Evolutionary conservation across 2,797 vertebrate genomes (phyloP).

Genomic region (Leuciscus waleckii): DNA sequence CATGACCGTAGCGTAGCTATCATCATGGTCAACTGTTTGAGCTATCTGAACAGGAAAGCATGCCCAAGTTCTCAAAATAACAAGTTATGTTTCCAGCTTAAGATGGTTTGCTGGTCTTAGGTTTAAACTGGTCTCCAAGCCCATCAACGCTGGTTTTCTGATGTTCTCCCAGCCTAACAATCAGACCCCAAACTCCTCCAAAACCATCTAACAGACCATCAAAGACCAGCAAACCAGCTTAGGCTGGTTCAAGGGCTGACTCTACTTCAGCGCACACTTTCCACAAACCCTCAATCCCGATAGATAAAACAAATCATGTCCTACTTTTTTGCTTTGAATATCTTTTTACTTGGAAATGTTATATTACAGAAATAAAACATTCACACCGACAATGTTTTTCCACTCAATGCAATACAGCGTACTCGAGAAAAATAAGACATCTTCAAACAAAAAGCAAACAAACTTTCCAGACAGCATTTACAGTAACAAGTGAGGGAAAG

Average conservation of each 20-base stretch:
- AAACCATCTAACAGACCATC: not conserved
- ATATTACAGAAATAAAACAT: conserved; percentile 2
- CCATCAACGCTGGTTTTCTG: not conserved
- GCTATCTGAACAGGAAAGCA: not conserved
- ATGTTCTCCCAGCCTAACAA: not conserved
- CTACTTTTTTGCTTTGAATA: not conserved
- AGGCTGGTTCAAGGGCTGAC: not conserved
- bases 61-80: not conserved
- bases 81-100: not conserved
- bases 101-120: not conserved
- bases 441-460: conserved; percentile 30
- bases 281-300: not conserved
- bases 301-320: conserved; percentile 1
- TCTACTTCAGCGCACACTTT: not conserved
- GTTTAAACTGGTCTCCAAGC: not conserved
- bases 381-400: not conserved
- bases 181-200: not conserved
- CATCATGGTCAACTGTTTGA: not conserved
- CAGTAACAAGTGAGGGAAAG: conserved; percentile 14
- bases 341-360: not conserved
- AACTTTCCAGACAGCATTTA: conserved; percentile 51
- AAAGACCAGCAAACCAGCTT: not conserved
- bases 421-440: conserved; percentile 3
- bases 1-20: too few relatives aligned
- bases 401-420: not conserved